Conservation (phyloP, 2,888 invertebrate genomes). For the Oscheius onirici region DNA sequence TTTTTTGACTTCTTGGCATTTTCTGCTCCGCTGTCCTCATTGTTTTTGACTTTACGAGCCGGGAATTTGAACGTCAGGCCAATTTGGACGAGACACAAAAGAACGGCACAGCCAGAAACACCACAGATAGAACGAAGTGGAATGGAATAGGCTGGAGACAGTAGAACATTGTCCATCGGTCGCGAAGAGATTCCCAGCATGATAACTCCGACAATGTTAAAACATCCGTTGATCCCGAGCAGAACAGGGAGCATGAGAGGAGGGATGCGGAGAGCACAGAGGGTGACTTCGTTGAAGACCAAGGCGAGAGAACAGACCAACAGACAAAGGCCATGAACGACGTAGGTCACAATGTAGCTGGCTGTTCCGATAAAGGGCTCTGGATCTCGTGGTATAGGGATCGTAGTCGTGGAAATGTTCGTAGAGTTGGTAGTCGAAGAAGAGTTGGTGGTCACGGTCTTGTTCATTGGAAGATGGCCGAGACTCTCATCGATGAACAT, state of each 20-base stretch:
- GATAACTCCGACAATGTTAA: not conserved
- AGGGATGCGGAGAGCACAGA: not conserved
- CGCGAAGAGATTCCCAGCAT: not conserved
- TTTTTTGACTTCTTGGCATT: not conserved
- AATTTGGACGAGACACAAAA: not conserved
- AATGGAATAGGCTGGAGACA: not conserved
- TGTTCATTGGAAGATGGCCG: not conserved
- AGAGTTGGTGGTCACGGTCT: not conserved
- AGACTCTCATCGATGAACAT: not conserved
- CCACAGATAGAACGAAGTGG: not conserved
- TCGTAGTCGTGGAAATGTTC: not conserved
- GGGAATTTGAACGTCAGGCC: not conserved
- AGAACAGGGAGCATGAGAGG: constrained; percentile 3
- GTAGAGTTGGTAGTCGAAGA: not conserved
- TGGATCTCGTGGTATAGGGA: not conserved
- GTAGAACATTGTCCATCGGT: not conserved
- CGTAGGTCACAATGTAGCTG: not conserved
- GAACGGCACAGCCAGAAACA: constrained; percentile 6
- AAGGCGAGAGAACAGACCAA: not conserved
- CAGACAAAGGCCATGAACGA: not conserved
- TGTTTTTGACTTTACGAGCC: not conserved
- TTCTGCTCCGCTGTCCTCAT: not conserved
- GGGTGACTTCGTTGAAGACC: not conserved
- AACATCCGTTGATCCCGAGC: not conserved
- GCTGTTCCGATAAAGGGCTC: not conserved